Conservation (phyloP, 2,797 vertebrate species). For the Chrysolophus pictus region DNA sequence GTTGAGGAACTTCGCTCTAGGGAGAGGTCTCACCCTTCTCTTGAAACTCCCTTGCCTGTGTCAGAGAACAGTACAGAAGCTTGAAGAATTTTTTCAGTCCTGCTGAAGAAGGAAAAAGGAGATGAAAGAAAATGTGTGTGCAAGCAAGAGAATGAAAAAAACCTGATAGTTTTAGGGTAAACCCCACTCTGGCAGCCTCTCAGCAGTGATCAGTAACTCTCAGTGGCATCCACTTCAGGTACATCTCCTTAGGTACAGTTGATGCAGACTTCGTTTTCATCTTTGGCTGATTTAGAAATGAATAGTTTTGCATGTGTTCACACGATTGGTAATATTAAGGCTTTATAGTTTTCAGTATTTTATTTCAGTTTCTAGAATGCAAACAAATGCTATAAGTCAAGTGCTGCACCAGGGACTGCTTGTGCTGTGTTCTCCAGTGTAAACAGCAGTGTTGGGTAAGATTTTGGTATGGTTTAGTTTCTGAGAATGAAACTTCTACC, state of each 20-base stretch:
- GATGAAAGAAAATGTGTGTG: not conserved
- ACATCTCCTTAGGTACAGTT: not conserved
- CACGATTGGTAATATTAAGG: not conserved
- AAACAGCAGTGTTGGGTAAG: not conserved
- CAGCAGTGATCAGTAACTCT: not conserved
- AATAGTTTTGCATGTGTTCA: not conserved
- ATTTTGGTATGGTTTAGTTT: not conserved
- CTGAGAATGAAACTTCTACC: not conserved
- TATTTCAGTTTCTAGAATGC: not conserved
- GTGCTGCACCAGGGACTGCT: fast-evolving
- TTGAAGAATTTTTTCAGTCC: not conserved
- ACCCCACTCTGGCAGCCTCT: not conserved
- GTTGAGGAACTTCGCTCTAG: not conserved
- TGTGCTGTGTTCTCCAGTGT: not conserved
- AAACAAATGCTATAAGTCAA: not conserved
- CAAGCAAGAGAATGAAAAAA: not conserved
- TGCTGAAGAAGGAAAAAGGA: not conserved
- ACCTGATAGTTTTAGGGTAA: not conserved
- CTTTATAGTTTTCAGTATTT: not conserved
- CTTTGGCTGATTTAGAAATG: not conserved
- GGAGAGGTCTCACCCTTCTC: not conserved
- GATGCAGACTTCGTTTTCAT: not conserved
- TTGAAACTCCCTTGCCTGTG: not conserved
- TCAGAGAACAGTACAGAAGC: not conserved
- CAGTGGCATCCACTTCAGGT: not conserved